Evolutionary conservation across 2,113 vertebrate species (phyloP).

Genomic region (Forbesichthys agassizii): DNA sequence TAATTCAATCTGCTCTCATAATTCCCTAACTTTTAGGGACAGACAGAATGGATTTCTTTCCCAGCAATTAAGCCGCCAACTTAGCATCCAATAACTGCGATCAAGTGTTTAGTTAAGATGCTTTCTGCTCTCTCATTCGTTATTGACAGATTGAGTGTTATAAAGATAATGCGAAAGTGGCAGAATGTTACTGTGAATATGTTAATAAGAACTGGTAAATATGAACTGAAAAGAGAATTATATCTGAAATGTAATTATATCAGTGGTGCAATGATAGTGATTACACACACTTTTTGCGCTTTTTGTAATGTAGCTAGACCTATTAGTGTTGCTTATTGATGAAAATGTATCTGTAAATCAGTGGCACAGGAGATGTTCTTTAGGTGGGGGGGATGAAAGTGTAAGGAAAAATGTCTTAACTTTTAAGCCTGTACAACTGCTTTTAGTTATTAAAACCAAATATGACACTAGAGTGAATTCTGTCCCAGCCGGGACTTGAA

Average conservation of each 20-base stretch:
- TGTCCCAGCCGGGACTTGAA: too few relatives aligned
- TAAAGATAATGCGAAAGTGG: slow-evolving; percentile 75
- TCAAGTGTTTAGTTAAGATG: slow-evolving; percentile 74
- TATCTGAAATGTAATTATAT: slow-evolving; percentile 64
- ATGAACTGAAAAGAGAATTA: slow-evolving; percentile 48
- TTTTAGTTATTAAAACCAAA: too few relatives aligned
- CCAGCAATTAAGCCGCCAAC: slow-evolving; percentile 76
- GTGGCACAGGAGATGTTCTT: too few relatives aligned
- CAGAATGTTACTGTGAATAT: slow-evolving; percentile 75
- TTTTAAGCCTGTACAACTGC: too few relatives aligned
- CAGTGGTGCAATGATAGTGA: slow-evolving; percentile 48
- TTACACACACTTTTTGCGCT: too few relatives aligned
- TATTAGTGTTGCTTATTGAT: too few relatives aligned
- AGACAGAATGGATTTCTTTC: slow-evolving; percentile 76
- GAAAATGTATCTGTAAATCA: too few relatives aligned
- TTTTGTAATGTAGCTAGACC: too few relatives aligned
- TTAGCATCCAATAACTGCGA: slow-evolving; percentile 76
- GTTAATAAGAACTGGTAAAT: slow-evolving; percentile 59
- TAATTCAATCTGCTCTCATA: slow-evolving; percentile 85
- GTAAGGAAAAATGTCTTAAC: too few relatives aligned
- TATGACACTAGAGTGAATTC: too few relatives aligned
- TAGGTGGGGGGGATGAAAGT: too few relatives aligned
- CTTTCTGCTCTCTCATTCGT: slow-evolving; percentile 74
- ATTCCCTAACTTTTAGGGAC: slow-evolving; percentile 83
- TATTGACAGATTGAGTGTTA: slow-evolving; percentile 78